phyloP scores from a whole-genome alignment of 2,888 invertebrate species.

The Petrolisthes cinctipes region DNA sequence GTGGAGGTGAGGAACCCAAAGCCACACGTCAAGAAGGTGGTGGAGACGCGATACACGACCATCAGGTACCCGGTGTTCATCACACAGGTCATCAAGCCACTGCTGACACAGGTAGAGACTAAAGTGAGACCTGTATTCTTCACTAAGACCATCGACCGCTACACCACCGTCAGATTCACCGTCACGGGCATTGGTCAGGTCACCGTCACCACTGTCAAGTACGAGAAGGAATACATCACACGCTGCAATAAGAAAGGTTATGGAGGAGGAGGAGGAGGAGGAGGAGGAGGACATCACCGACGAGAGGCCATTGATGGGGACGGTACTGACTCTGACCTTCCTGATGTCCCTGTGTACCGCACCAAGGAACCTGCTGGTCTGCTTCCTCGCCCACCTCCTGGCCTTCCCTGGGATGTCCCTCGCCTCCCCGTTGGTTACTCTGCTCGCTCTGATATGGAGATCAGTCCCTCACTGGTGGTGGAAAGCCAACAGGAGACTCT shows the following conservation, averaged over 20 bases:
- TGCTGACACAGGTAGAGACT: slow-evolving; percentile 64
- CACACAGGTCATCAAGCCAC: slow-evolving; percentile 64
- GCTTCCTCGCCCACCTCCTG: not conserved
- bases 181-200: slow-evolving; percentile 65
- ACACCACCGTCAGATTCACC: slow-evolving; percentile 64
- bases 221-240: slow-evolving; percentile 65
- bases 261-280: slow-evolving; percentile 6
- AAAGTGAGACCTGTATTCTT: slow-evolving; percentile 64
- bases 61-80: slow-evolving; percentile 65
- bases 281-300: slow-evolving; percentile 43
- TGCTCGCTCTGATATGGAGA: not conserved
- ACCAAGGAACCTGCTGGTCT: not conserved
- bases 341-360: slow-evolving; percentile 28
- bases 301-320: slow-evolving; percentile 26
- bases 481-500: not conserved
- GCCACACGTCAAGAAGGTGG: slow-evolving; percentile 62
- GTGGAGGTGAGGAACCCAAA: slow-evolving; percentile 63
- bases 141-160: slow-evolving; percentile 64
- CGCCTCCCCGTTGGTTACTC: not conserved
- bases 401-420: slow-evolving; percentile 18
- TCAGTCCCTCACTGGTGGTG: slow-evolving; percentile 1
- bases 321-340: slow-evolving; percentile 6
- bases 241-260: slow-evolving; percentile 64
- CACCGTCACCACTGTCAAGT: slow-evolving; percentile 64
- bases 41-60: slow-evolving; percentile 64